A percentile compares a stretch with the other conserved stretches of the same genome.
These are phyloP conservation scores for Prunella himalayana DNA, from an alignment of 2,113 vertebrate species.

Conservation along the genomic window DNA sequence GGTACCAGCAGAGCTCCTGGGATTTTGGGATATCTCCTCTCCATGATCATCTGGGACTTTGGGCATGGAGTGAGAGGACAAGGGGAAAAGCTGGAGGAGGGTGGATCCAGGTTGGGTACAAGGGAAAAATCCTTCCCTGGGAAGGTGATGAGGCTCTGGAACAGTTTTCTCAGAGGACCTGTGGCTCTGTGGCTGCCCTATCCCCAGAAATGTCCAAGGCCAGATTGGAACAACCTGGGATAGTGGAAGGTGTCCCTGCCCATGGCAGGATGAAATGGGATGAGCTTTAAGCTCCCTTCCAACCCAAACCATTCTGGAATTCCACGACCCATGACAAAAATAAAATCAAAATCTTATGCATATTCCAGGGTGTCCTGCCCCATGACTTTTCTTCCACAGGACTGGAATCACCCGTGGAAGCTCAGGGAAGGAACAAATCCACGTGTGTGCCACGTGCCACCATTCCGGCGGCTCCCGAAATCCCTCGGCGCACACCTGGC, in stretches of 20 bases:
- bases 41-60: not conserved
- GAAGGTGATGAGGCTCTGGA: not conserved
- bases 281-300: not conserved
- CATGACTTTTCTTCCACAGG: accelerated
- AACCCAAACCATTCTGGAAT: not conserved
- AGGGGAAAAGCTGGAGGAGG: not conserved
- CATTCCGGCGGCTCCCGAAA: accelerated
- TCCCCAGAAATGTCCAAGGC: not conserved
- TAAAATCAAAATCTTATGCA: accelerated
- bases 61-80: not conserved
- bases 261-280: not conserved
- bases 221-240: not conserved
- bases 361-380: not conserved
- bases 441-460: not conserved
- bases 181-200: no score
- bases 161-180: not conserved
- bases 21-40: not conserved
- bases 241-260: not conserved
- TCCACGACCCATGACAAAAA: not conserved
- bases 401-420: not conserved
- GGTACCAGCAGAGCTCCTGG: not conserved
- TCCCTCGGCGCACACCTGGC: not conserved
- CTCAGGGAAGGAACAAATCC: not conserved
- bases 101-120: not conserved
- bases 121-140: not conserved